These are phyloP conservation scores for Nephrotoma guestfalica DNA, from an alignment of 2,888 invertebrate genomes.

Conservation along the genomic window DNA sequence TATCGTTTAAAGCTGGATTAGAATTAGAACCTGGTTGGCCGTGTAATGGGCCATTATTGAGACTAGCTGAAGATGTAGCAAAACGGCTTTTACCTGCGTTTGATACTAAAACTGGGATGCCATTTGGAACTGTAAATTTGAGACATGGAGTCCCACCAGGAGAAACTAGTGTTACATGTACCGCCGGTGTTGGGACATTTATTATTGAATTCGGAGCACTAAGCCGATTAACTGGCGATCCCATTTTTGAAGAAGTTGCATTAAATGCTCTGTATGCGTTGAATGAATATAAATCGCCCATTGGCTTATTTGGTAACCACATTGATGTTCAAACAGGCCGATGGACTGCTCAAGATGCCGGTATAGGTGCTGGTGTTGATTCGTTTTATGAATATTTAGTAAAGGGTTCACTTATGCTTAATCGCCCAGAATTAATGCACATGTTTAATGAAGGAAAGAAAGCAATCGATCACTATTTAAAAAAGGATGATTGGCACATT, in stretches of 20 bases:
- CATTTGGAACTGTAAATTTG: constrained; percentile 93
- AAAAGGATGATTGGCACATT: constrained; percentile 95
- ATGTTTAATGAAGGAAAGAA: constrained; percentile 72
- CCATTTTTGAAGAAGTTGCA: constrained; percentile 89
- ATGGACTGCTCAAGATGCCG: constrained; percentile 98
- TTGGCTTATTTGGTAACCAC: constrained; percentile 92
- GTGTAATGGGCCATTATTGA: constrained; percentile 84
- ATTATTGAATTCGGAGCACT: constrained; percentile 92
- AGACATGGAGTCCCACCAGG: constrained; percentile 81
- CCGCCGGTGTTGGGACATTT: constrained; percentile 95
- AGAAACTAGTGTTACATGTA: constrained; percentile 94
- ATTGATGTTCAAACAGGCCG: constrained; percentile 86
- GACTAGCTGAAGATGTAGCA: constrained; percentile 90
- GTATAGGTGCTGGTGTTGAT: constrained; percentile 91
- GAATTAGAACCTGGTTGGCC: constrained; percentile 90
- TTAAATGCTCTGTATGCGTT: constrained; percentile 80
- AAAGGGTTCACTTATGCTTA: constrained; percentile 84
- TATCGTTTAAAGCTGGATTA: constrained; percentile 70
- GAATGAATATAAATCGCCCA: constrained; percentile 70
- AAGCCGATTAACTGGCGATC: constrained; percentile 84
- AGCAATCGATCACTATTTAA: constrained; percentile 71
- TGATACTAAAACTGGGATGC: constrained; percentile 88
- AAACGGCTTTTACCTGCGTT: constrained; percentile 80
- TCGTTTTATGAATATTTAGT: constrained; percentile 97
- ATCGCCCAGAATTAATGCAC: constrained; percentile 77